Evolutionary conservation across 2,797 vertebrate genomes (phyloP).

Genomic region (Tokudaia muenninki): DNA sequence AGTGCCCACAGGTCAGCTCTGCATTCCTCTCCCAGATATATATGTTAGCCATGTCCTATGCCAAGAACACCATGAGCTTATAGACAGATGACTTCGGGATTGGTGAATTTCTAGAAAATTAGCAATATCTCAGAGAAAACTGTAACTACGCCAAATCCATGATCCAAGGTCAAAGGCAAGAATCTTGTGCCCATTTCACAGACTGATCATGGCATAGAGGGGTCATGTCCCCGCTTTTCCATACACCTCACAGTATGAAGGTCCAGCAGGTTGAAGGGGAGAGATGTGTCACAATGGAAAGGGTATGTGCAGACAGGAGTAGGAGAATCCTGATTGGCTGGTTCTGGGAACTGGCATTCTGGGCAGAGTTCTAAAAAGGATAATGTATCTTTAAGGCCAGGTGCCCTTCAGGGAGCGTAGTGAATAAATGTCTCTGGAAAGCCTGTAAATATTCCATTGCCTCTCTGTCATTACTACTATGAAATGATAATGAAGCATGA

Average conservation of each 20-base stretch:
- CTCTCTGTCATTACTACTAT: conserved; percentile 94
- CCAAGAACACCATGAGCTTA: neutral
- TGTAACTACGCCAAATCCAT: neutral
- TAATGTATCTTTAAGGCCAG: conserved; percentile 94
- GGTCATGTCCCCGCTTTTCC: neutral
- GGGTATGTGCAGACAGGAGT: conserved; percentile 66
- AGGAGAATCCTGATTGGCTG: conserved; percentile 88
- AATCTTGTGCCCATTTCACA: conserved; percentile 71
- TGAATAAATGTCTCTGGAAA: conserved; percentile 94
- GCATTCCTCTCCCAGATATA: rapidly evolving
- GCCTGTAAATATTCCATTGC: conserved; percentile 95
- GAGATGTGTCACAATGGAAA: conserved; percentile 61
- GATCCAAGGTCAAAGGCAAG: neutral
- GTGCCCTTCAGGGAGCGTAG: conserved; percentile 94
- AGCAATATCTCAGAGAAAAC: neutral
- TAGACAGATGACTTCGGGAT: neutral
- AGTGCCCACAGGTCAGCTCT: neutral
- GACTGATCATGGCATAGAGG: neutral
- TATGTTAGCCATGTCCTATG: neutral
- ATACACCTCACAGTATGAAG: conserved; percentile 74
- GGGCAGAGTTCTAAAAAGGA: conserved; percentile 89
- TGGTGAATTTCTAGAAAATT: no score
- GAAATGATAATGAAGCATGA: conserved; percentile 95
- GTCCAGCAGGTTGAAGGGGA: conserved; percentile 41
- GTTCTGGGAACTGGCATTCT: conserved; percentile 88